Evolutionary conservation across 2,113 vertebrate genomes (phyloP), one percentile per base, ranked within the genome.

Genomic region (Prionailurus viverrinus): DNA sequence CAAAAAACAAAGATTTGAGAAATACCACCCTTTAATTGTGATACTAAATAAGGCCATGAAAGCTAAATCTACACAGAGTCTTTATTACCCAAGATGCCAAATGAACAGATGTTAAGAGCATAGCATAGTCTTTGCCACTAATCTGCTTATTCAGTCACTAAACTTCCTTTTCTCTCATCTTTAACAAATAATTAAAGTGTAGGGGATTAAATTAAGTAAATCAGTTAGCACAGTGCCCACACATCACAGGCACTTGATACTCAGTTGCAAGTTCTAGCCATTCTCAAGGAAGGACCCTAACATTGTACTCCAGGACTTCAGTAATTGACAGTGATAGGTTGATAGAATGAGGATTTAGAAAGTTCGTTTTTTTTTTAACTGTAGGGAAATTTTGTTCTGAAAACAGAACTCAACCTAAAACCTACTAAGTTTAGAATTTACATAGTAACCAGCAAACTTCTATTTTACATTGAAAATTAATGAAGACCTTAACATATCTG

Each of bases 401-500:
- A 92, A 78, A 58, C 9, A 45, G 10, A 96, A 63, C 33, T 90
- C 74, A 63, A 19, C 23, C 11, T 73, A 88, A 94, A 89, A 39
- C 51, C 9, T 53, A 73, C 9, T 18, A 93, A 94, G 15, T 66
- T 78, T n/a, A 91, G 27, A 71, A 63, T 78, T 29, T 91, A 78
- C 33, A 31, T 16, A 89, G 5, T 87, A 10, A 76, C 51, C 71
- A 93, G 63, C 6, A 68, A 7, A 73, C 23, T 33, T 96, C 36
- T 65, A 83, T 39, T 83, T 94, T 51, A 83, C 27, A 89, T 16
- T 66, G 7, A 76, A 89, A 95, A 93, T 87, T 66, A 39, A 81
- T 80, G 55, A 76, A 29, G 25, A 21, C 41, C 23, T 89, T 10
- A 53, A 66, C 92, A 6, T 15, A 74, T 25, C 19, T 74, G 1